These are phyloP conservation scores for Dipodomys merriami DNA, from an alignment of 2,113 vertebrate genomes.

Conservation along the genomic window DNA sequence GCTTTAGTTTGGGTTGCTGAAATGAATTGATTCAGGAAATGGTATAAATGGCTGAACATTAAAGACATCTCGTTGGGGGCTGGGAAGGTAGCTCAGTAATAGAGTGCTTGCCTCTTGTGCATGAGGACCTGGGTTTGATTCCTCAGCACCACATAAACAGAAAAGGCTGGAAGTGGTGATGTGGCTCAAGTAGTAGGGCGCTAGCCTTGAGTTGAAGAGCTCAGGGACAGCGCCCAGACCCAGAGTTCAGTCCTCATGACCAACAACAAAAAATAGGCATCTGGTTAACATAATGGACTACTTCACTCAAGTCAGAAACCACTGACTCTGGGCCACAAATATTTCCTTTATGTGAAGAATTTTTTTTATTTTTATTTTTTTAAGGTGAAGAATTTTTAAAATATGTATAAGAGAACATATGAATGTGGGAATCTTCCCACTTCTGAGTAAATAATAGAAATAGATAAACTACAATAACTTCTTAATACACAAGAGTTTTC, in stretches of 20 bases:
- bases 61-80: not conserved
- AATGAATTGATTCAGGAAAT: not conserved
- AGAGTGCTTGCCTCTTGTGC: no score
- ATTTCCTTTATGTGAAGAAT: not conserved
- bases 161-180: no score
- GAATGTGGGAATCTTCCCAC: not conserved
- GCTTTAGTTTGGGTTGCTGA: not conserved
- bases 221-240: no score
- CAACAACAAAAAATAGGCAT: not conserved
- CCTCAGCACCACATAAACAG: no score
- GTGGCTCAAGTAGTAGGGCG: no score
- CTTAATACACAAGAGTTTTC: not conserved
- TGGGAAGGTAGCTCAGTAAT: no score
- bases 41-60: not conserved
- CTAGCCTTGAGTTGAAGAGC: no score
- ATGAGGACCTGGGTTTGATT: no score
- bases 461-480: not conserved
- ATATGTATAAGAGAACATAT: not conserved
- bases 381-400: not conserved
- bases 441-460: not conserved
- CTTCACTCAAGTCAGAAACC: not conserved
- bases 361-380: no score
- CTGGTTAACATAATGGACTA: not conserved
- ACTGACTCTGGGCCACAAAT: slow-evolving; percentile 12
- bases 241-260: no score